Evolutionary conservation across 2,113 vertebrate genomes (phyloP), one percentile per base, ranked within the genome.

Genomic region (Xenopus borealis): DNA sequence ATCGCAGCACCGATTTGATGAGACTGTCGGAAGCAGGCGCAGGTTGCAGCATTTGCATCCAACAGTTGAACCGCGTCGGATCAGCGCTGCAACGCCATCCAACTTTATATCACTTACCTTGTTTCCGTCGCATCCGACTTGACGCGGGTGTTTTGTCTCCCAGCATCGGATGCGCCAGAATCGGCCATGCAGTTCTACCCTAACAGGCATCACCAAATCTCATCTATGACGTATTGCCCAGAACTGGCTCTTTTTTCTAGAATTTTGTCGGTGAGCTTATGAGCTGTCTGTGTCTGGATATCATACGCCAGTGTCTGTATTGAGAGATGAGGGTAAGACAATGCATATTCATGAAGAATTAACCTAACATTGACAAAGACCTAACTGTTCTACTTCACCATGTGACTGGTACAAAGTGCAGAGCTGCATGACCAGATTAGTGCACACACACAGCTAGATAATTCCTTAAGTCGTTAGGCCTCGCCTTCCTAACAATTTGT

Each of bases 311-410:
- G 69, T 69, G 40, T 72, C 83, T 83, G 79, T 81, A 80, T 86
- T 79, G 71, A 85, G 85, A 85, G 13, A 0, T 65, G 47, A 69
- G 85, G 81, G 69, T 65, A 57, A 83, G 83, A 79, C 83, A 66
- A 90, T 92, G 80, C 89, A 91, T 92, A 92, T 92, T 89, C 89
- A 92, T 91, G 92, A 89, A 84, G 81, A 33, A 75, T 81, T 66
- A 76, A 80, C 82, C 83, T 81, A 66, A 27, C 18, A 0, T 80
- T 85, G 87, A 93, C 91, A 92, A 92, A 92, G 92, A 85, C 85
- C 81, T 82, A 71, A 88, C 88, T 91, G 87, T 90, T 88, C 84
- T 88, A 86, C 87, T 85, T 81, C 86, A 83, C 85, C 82, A 90
- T 86, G 84, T 84, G 86, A 82, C 82, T 86, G 81, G 79, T 82